These are phyloP conservation scores for Salticus scenicus DNA, from an alignment of 2,888 invertebrate species.

Conservation along the genomic window DNA sequence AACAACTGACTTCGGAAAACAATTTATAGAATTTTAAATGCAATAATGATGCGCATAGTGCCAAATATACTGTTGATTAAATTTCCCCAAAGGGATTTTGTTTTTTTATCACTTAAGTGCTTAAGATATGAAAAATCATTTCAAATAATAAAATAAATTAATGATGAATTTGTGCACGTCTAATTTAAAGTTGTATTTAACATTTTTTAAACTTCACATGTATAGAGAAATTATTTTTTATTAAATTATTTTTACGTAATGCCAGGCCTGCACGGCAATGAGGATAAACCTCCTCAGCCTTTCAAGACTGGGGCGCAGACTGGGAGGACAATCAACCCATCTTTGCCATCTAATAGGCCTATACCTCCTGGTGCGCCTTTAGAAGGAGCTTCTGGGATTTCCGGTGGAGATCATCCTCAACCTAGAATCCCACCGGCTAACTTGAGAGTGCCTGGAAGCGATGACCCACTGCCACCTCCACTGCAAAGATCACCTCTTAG, in stretches of 20 bases:
- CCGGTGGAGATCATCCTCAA: slow-evolving; percentile 13
- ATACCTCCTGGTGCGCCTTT: slow-evolving; percentile 38
- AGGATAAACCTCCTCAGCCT: slow-evolving; percentile 40
- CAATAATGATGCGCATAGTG: slow-evolving; percentile 23
- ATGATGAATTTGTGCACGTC: slow-evolving; percentile 13
- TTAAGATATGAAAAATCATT: slow-evolving; percentile 43
- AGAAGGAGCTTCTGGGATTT: not conserved
- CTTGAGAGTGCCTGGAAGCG: slow-evolving; percentile 39
- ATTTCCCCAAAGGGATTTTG: not conserved
- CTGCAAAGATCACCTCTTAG: slow-evolving; percentile 53
- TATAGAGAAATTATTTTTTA: not conserved
- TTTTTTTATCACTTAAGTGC: not conserved
- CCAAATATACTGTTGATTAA: slow-evolving; percentile 31
- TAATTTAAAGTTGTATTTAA: no score
- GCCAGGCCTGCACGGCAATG: slow-evolving; percentile 45
- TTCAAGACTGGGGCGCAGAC: not conserved
- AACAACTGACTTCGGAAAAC: not conserved
- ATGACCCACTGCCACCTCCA: slow-evolving; percentile 20
- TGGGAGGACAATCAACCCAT: slow-evolving; percentile 4
- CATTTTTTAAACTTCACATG: not conserved
- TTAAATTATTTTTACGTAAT: not conserved
- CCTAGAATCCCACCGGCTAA: slow-evolving; percentile 27
- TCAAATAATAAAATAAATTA: slow-evolving; percentile 62
- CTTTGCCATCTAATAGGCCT: slow-evolving; percentile 41
- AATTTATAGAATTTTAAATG: slow-evolving; percentile 6